Conservation (phyloP, 2,888 invertebrate genomes). For the Spilosoma lubricipeda region DNA sequence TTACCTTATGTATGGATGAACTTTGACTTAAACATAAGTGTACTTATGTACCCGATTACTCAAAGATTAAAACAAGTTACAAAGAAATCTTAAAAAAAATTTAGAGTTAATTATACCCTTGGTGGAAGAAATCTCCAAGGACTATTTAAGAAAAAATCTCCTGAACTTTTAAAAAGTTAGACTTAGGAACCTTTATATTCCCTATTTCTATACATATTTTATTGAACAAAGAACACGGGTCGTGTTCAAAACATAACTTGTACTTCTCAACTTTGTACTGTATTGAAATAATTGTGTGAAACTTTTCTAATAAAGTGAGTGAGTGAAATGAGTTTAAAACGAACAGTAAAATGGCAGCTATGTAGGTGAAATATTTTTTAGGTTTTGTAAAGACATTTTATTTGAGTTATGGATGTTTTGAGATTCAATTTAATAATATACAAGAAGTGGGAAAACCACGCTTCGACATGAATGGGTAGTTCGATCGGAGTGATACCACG, state of each 20-base stretch:
- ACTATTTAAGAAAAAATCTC: neutral
- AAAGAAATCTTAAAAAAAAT: neutral
- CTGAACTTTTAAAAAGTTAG: neutral
- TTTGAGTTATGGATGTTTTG: neutral
- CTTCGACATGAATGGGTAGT: no score
- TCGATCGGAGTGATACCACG: no score
- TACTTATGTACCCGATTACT: neutral
- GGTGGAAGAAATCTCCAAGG: neutral
- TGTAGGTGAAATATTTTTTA: neutral
- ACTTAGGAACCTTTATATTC: neutral
- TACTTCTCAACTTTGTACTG: neutral
- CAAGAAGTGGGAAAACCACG: no score
- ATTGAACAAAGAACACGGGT: neutral
- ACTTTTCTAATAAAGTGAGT: conserved; percentile 10
- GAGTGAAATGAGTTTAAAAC: conserved; percentile 28
- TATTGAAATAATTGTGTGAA: neutral
- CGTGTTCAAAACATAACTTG: neutral
- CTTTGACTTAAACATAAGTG: neutral
- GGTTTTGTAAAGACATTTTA: neutral
- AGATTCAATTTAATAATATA: neutral
- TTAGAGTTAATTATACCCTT: neutral
- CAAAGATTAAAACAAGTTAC: neutral
- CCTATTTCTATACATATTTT: neutral
- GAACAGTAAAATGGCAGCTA: conserved; percentile 18
- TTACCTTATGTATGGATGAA: neutral